Evolutionary conservation across 2,888 invertebrate genomes (phyloP).

Genomic region (Icerya purchasi): DNA sequence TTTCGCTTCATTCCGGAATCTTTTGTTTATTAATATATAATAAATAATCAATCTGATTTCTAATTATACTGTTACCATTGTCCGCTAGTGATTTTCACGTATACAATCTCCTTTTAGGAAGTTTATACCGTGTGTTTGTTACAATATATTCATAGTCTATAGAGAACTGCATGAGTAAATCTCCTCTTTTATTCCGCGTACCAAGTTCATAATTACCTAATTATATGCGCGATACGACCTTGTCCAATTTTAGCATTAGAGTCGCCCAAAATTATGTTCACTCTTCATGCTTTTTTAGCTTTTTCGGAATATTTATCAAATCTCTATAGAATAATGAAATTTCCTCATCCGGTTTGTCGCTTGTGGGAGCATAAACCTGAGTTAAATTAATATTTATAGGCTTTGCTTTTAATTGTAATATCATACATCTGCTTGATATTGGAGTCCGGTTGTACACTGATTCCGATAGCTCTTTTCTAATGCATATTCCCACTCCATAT

Average conservation of each 20-base stretch:
- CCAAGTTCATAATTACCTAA: no score
- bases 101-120: not conserved
- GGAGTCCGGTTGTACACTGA: not conserved
- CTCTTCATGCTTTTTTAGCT: not conserved
- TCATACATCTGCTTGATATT: not conserved
- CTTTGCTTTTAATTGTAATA: not conserved
- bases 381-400: not conserved
- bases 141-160: not conserved
- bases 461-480: not conserved
- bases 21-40: not conserved
- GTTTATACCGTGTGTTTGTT: not conserved
- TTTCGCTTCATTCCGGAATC: not conserved
- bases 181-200: not conserved
- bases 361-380: not conserved
- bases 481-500: not conserved
- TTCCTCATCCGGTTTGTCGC: not conserved
- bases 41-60: not conserved
- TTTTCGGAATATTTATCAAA: no score
- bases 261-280: not conserved
- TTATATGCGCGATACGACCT: not conserved
- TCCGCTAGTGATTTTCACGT: not conserved
- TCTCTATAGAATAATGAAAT: not conserved
- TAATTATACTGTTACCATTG: not conserved
- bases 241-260: not conserved
- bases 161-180: no score